Base-by-base conservation (phyloP, 2,888 invertebrate genomes). In the Thyatira batis region DNA sequence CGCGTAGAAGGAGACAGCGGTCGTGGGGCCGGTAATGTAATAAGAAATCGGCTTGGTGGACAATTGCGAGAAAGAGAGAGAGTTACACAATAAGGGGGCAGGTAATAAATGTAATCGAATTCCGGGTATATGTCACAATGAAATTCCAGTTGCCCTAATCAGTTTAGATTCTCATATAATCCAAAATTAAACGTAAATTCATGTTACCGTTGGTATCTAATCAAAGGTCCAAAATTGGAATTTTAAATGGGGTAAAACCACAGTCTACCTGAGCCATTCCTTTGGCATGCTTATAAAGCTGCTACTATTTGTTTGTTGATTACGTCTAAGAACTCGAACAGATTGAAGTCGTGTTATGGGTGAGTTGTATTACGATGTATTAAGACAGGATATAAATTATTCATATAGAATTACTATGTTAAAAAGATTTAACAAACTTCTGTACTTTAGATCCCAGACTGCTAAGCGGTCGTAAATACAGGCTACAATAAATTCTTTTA, bases 191-290 rank as follows among this genome's bases (percentile, higher is more conserved):
- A 56, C 54, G 51, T 39, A 28, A 25, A 55, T 48, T 51, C 39
- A 54, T 43, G 50, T 59, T 60, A 57, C 55, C 61, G 53, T 57
- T 53, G 52, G 57, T 66, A 59, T 67, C 64, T 71, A 73, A 73
- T 72, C 73, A 73, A 71, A 78, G 73, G 77, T 62, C 71, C 63
- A 63, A 70, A 75, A 82, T 80, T 76, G 78, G 80, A 82, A 82
- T 83, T 82, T 81, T 79, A 82, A 81, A 80, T 80, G 69, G 71
- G 61, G 55, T 52, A 52, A 69, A 69, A 76, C 82, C 80, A 68
- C 79, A 78, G 69, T 63, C 62, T 59, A 66, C 60, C 63, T 72
- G 69, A 51, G 33, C 61, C 64, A 53, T 72, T 71, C 71, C 72
- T 73, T 73, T 73, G 65, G 58, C 55, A 54, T 63, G 60, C 67